These are phyloP conservation scores for Rosalia funebris DNA, from an alignment of 2,888 invertebrate genomes.

Conservation along the genomic window DNA sequence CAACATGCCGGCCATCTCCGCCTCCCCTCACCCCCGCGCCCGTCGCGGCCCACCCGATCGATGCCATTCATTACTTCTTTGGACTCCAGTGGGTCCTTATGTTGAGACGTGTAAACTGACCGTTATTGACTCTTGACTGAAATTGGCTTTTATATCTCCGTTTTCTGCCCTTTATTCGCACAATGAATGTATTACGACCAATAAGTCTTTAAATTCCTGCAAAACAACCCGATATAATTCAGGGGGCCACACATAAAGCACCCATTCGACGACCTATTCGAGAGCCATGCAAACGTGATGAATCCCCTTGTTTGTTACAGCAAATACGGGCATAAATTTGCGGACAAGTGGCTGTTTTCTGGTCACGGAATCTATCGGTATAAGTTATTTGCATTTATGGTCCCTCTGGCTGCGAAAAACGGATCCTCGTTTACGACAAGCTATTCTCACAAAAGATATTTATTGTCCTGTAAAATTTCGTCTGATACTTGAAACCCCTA, in stretches of 20 bases:
- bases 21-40: not conserved
- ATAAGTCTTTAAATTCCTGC: constrained; percentile 22
- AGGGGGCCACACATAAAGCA: constrained; percentile 9
- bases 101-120: constrained; percentile 60
- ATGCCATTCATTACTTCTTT: constrained; percentile 57
- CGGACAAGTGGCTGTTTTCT: not conserved
- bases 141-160: constrained; percentile 57
- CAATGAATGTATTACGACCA: constrained; percentile 43
- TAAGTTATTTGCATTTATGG: not conserved
- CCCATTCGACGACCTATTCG: constrained; percentile 1
- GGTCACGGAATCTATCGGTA: not conserved
- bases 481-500: no score
- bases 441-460: no score
- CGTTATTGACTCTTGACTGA: constrained; percentile 59
- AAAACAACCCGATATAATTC: constrained; percentile 29
- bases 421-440: no score
- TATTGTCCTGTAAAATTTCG: no score
- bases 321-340: constrained; percentile 3
- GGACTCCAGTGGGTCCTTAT: constrained; percentile 56
- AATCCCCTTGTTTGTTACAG: constrained; percentile 7
- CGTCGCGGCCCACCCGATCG: constrained; percentile 42
- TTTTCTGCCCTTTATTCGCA: constrained; percentile 50
- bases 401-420: no score
- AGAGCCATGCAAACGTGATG: constrained; percentile 15
- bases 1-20: constrained; percentile 10